Conservation (phyloP, 2,888 invertebrate genomes). For the Cordilura impudica region DNA sequence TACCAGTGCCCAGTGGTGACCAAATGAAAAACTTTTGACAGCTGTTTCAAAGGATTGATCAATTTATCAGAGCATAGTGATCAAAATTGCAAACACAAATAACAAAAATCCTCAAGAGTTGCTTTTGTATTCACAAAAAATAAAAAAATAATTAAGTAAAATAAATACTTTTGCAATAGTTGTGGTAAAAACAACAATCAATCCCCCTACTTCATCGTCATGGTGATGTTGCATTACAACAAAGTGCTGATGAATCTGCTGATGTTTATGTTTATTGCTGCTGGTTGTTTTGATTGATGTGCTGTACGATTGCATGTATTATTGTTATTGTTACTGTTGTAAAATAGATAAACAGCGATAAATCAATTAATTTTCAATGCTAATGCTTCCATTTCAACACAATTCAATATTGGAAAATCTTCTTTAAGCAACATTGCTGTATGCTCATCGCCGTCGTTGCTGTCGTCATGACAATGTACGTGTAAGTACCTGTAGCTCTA, state of each 20-base stretch:
- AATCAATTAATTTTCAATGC: constrained; percentile 61
- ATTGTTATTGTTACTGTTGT: not conserved
- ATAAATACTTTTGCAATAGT: not conserved
- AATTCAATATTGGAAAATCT: constrained; percentile 17
- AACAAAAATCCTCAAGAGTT: no score
- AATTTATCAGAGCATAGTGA: no score
- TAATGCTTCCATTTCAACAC: constrained; percentile 53
- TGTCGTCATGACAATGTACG: not conserved
- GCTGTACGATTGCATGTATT: not conserved
- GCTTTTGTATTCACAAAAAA: not conserved
- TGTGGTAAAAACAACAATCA: not conserved
- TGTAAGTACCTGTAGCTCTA: not conserved
- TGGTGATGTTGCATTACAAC: not conserved
- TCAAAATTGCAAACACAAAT: no score
- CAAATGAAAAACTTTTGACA: no score
- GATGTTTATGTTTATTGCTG: not conserved
- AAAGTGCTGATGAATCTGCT: not conserved
- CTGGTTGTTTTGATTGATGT: constrained; percentile 41
- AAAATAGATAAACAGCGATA: constrained; percentile 51
- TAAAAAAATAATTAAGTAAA: not conserved
- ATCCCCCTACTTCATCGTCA: no score
- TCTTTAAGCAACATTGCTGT: not conserved
- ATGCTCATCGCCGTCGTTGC: constrained; percentile 1
- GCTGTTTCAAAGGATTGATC: no score
- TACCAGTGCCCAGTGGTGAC: no score